Base-by-base conservation (phyloP, 2,888 invertebrate genomes). In the Pemphredon lugubris region DNA sequence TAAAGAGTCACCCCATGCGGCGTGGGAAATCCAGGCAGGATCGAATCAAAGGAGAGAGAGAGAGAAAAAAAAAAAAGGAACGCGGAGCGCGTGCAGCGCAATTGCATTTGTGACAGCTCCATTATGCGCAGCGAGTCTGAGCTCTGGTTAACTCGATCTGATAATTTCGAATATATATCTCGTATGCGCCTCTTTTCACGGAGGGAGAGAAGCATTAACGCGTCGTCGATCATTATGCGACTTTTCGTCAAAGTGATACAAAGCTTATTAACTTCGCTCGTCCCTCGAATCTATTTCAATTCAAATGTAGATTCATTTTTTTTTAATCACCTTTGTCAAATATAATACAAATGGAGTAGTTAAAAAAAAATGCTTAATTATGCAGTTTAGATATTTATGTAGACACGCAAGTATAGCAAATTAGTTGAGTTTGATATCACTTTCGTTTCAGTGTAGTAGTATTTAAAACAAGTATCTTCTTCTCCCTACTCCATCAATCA, bases 11-110 rank as follows among this genome's bases (percentile, higher is more conserved):
- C 73, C 82, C 78, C 76, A 64, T 74, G 32, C 53, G 70, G 78
- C 86, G 88, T 88, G 87, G 88, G 88, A 88, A 88, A 85, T 80
- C 75, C 77, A 54, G 69, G 61, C 73, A 65, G 73, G 70, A 79
- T 69, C 75, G 69, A 66, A 72, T 67, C 55, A 61, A 53, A 55
- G 68, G 59, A 53, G n/a, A n/a, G n/a, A n/a, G n/a, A n/a, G n/a
- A n/a, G n/a, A n/a, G n/a, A n/a, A n/a, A n/a, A n/a, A n/a, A n/a
- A 57, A 73, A 73, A 76, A 73, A 78, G 75, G 77, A 78, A 77
- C 67, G 50, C 30, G 70, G 48, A 59, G 26, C 72, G 72, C 47
- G 73, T 70, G 74, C 58, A 55, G 57, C 23, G 42, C 69, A 61
- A 73, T 74, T 68, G 68, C 66, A 68, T 63, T 61, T 48, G 50